Base-by-base conservation (phyloP, 2,797 vertebrate species). In the Ispidina picta region DNA sequence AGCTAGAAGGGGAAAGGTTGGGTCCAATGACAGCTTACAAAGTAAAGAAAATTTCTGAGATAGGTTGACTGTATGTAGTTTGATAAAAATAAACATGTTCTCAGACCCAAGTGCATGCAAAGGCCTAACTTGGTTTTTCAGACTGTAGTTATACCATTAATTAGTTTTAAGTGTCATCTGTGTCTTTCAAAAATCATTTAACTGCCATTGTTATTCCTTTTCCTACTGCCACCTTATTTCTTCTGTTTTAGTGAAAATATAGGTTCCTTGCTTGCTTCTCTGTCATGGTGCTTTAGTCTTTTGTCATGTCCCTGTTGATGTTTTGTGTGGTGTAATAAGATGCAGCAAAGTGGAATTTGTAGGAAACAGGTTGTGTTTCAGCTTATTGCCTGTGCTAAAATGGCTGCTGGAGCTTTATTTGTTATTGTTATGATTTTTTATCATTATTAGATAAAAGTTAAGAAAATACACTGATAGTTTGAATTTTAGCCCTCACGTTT, bases 1-100 rank as follows among this genome's bases (percentile, higher is more conserved):
- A 26, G 28, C 20, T 26, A 5, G 23, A 15, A 68, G 5, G 16
- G 21, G 51, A 46, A n/a, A 43, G 46, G 16, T 10, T 43, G 29
- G 5, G 18, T 54, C 9, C 19, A 1, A 0, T 1, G 1, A 4
- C 21, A 51, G 5, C 12, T 59, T 52, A 8, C 4, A 1, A 18
- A 37, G 26, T 7, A 33, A 41, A 49, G 20, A 22, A 15, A 9
- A 18, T 2, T 12, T 6, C 3, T 19, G 29, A 12, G 6, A 8
- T 5, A 4, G 15, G 4, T 26, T 73, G 16, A 2, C 5, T 35
- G 0, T 21, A 1, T 1, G 0, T 37, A 82, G 4, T 29, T 10
- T 28, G 2, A 20, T 25, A 33, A 46, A 70, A 66, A 48, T 18
- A 39, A 48, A 18, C 0, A 0, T 2, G 5, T 55, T 6, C 10